Evolutionary conservation across 2,797 vertebrate species (phyloP), one percentile per base, ranked within the genome.

Genomic region (Coranthus polyacanthus): DNA sequence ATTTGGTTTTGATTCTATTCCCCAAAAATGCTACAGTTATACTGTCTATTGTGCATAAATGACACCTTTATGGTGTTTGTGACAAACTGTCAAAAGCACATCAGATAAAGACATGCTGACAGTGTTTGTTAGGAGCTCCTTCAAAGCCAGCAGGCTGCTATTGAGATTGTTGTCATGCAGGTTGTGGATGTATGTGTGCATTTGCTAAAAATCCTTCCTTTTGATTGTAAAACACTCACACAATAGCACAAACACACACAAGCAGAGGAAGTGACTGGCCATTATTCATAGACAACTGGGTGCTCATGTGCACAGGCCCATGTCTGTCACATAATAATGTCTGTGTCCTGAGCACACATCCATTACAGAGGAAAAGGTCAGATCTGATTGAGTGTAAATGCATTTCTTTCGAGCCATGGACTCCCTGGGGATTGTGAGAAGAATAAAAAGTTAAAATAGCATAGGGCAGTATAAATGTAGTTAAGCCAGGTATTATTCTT

Each of bases 361-460:
- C 54, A 81, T 55, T 62, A 54, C 20, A 42, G 55, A 68, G 29
- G 58, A 60, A 86, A 89, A 87, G 85, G 87, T 89, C 78, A 91
- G 22, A 85, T 82, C 61, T 84, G 84, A 88, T 81, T 29, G 43
- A 43, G 68, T 54, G 55, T 57, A 67, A 76, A 72, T 32, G 45
- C 51, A 71, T 82, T 79, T 80, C 49, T 71, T 78, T 34, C 12
- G 52, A 32, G 39, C 21, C 22, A 26, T 21, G 10, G 6, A 51
- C 76, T 79, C 87, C 68, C 53, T 8, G 15, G 66, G 66, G 83
- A 72, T 67, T 69, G 61, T 1, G 10, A 29, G 57, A 83, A 90
- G 83, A 91, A 91, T 88, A 69, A 83, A 84, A 76, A n/a, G 45
- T 77, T 82, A 69, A 84, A 90, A 90, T 81, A 87, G 79, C 60